Evolutionary conservation across 2,888 invertebrate species (phyloP).

Genomic region (Parnassius smintheus): DNA sequence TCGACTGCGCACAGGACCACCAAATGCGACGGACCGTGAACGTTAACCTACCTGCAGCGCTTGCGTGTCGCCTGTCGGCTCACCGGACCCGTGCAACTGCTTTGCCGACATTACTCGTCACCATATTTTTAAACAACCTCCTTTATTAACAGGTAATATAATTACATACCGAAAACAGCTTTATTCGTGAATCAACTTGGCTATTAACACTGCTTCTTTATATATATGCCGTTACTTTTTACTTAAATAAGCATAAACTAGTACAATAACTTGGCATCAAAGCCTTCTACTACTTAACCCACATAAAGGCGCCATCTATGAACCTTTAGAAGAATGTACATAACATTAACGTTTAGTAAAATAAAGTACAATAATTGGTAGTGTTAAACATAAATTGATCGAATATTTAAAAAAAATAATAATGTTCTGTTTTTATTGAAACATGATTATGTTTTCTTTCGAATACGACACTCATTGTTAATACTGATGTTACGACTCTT

Average conservation of each 20-base stretch:
- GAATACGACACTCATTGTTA: too few species aligned
- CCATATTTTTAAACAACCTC: constrained; percentile 59
- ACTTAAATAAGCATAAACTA: not conserved
- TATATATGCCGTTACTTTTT: not conserved
- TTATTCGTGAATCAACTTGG: not conserved
- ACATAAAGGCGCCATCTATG: constrained; percentile 49
- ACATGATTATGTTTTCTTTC: too few species aligned
- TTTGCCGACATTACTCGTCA: constrained; percentile 62
- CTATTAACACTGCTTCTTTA: not conserved
- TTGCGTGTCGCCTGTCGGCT: constrained; percentile 70
- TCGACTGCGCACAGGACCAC: constrained; percentile 68
- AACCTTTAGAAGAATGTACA: constrained; percentile 13
- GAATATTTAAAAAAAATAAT: not conserved
- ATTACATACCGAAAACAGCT: not conserved
- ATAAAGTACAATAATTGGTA: not conserved
- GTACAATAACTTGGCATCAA: constrained; percentile 37
- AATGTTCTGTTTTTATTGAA: not conserved
- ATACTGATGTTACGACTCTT: too few species aligned
- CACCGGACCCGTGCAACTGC: constrained; percentile 59
- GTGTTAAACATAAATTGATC: not conserved
- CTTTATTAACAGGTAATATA: not conserved
- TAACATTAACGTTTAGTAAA: not conserved
- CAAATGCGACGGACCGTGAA: constrained; percentile 78
- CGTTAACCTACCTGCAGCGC: constrained; percentile 78
- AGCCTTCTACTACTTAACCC: constrained; percentile 60